A percentile compares a stretch with the other conserved stretches of the same genome.
Evolutionary conservation across 2,888 invertebrate species (phyloP).

Genomic region (Drosophila barbarae): DNA sequence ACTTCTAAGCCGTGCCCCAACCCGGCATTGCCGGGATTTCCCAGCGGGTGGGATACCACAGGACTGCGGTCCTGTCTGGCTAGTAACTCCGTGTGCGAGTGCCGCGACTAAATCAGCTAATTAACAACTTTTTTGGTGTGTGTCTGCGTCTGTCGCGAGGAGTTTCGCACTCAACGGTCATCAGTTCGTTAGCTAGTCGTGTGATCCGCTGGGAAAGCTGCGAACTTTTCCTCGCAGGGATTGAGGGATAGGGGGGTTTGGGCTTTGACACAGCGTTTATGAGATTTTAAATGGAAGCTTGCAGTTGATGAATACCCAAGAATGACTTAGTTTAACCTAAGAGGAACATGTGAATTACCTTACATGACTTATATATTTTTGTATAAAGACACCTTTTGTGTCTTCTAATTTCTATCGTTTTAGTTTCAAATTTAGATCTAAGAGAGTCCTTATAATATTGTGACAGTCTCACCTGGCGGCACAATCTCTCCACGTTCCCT

Average conservation of each 20-base stretch:
- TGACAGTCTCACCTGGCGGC: constrained; percentile 83
- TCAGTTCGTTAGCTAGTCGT: constrained; percentile 42
- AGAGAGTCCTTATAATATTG: background rate
- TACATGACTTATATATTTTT: no score
- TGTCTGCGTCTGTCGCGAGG: constrained; percentile 22
- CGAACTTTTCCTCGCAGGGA: constrained; percentile 13
- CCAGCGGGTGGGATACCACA: constrained; percentile 45
- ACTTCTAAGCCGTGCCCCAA: constrained; percentile 9
- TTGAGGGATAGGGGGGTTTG: constrained; percentile 5
- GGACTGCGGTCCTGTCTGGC: constrained; percentile 33
- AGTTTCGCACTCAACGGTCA: constrained; percentile 60
- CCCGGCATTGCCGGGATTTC: background rate
- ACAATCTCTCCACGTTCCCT: constrained; percentile 87
- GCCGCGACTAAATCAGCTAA: constrained; percentile 73
- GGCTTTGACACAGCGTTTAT: constrained; percentile 34
- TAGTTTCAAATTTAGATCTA: background rate
- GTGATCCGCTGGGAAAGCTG: constrained; percentile 23
- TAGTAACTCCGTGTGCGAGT: constrained; percentile 6
- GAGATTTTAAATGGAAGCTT: constrained; percentile 39
- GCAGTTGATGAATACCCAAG: background rate
- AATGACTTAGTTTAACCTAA: background rate
- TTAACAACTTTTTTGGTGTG: constrained; percentile 70
- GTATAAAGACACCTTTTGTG: no score
- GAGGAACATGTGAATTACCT: no score
- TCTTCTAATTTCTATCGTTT: no score